Evolutionary conservation across 2,888 invertebrate species (phyloP), one percentile per base, ranked within the genome.

Genomic region (Scaptomyza tumidula): DNA sequence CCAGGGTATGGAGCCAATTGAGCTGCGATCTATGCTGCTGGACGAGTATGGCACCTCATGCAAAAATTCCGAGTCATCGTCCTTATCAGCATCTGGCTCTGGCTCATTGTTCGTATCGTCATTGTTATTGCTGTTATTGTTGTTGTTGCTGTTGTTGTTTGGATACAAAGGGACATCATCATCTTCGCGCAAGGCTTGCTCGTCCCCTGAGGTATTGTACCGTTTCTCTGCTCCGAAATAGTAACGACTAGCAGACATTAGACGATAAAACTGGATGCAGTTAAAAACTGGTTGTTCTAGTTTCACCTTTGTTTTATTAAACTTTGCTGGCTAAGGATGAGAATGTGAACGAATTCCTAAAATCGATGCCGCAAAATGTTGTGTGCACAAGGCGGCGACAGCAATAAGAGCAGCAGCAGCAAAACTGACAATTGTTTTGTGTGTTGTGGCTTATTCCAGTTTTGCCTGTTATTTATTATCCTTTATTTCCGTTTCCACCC

Each of bases 1-100:
- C 92, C 92, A 92, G 0, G 92, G 92, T 62, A 92, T 92, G 27
- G 92, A 92, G n/a, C 91, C 91, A 56, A 91, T 89, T 7, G 91
- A 91, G 61, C 92, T 91, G 45, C 92, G 88, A 61, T 92, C 92
- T 27, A 89, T 68, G 61, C 91, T 91, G 63, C 91, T 91, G 2
- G 91, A 91, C 10, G 92, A 91, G 59, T 89, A 90, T 52, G 90
- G 91, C 14, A 91, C 86, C 67, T 91, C 90, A 29, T 90, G 89
- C 61, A 87, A 63, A 60, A 88, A 91, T 46, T 91, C 92, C 0
- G 86, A 89, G 66, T 89, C 90, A 53, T 90, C 86, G 67, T 86
- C 83, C 59, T 84, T 86, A 52, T 88, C 89, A 37, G 68, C 79
- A 6, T 79, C 86, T 45, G 61, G 65, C 43, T 78, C 72, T n/a